Evolutionary conservation across 2,888 invertebrate genomes (phyloP), one percentile per base, ranked within the genome.

Genomic region (Ormyrus nitidulus): DNA sequence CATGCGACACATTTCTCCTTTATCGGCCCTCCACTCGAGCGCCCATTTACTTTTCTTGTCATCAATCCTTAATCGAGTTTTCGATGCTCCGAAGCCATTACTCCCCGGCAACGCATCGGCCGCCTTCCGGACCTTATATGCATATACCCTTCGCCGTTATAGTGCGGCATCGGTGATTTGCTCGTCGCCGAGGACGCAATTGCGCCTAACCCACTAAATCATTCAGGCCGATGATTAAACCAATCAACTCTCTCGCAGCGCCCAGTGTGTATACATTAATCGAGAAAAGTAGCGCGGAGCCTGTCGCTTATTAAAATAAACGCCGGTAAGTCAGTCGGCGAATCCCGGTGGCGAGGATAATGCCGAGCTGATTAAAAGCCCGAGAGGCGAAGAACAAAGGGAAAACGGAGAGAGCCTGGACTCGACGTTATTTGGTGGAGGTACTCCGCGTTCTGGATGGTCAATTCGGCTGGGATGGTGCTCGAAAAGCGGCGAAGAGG

Each of bases 171-270:
- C 46, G 34, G 46, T 7, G 65, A 75, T 75, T 59, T 49, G 53
- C 53, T 6, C 46, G 53, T 48, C 51, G 51, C 8, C 61, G 53
- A 19, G 46, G 62, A 65, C 13, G 64, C 49, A 61, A 71, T 71
- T 72, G 71, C 66, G 19, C 46, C 66, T 64, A 65, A 65, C 65
- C 70, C 59, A 65, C 64, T 76, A 77, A 75, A 80, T 72, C 68
- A 76, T 76, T 62, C 62, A 71, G 62, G 62, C 68, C 80, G 68
- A 62, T 80, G 72, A 80, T 80, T 65, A 80, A 80, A 72, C 68
- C 76, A 80, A 80, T 77, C 51, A 58, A 68, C 48, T 34, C 19
- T 44, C 11, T 7, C 56, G 44, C 11, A 6, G 53, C n/a, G 7
- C 51, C 19, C 19, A 19, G 19, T 19, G 19, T 1, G 19, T 19